Conservation (phyloP, 2,888 invertebrate genomes). For the Colostygia pectinataria region DNA sequence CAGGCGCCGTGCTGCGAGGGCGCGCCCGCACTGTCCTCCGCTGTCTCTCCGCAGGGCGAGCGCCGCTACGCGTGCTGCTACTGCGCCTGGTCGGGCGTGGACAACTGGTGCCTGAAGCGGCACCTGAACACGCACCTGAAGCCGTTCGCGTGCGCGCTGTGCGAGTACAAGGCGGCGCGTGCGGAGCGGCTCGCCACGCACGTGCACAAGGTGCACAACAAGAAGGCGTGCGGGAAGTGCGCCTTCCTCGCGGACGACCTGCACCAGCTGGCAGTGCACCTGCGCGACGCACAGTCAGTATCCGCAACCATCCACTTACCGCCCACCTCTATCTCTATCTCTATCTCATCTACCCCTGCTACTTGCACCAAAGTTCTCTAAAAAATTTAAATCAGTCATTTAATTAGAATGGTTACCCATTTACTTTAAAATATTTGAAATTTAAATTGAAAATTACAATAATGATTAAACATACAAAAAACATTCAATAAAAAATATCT, state of each 20-base stretch:
- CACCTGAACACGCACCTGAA: conserved; percentile 96
- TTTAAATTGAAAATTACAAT: too few species aligned
- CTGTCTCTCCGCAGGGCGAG: conserved; percentile 74
- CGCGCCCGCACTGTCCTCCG: conserved; percentile 36
- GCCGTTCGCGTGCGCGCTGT: conserved; percentile 94
- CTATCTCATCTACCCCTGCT: too few species aligned
- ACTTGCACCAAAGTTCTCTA: too few species aligned
- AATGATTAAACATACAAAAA: too few species aligned
- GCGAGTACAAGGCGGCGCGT: conserved; percentile 96
- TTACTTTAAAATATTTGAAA: too few species aligned
- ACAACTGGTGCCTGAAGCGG: conserved; percentile 96
- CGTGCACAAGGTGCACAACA: conserved; percentile 95
- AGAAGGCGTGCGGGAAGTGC: conserved; percentile 94
- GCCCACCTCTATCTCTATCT: background rate
- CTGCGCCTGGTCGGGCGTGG: conserved; percentile 96
- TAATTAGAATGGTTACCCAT: too few species aligned
- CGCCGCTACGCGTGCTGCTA: conserved; percentile 93
- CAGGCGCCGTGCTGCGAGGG: conserved; percentile 11
- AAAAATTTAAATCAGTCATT: too few species aligned
- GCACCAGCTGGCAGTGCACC: conserved; percentile 89
- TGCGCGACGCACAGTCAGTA: conserved; percentile 89
- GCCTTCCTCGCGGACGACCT: conserved; percentile 93
- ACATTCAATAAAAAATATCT: too few species aligned
- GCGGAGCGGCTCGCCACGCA: conserved; percentile 95
- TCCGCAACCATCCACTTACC: background rate